Percentiles rank a stretch among this genome's conserved stretches.
These are phyloP conservation scores for Pseudomyrmex sp. DNA, from an alignment of 1,140 invertebrate species.

Conservation along the genomic window DNA sequence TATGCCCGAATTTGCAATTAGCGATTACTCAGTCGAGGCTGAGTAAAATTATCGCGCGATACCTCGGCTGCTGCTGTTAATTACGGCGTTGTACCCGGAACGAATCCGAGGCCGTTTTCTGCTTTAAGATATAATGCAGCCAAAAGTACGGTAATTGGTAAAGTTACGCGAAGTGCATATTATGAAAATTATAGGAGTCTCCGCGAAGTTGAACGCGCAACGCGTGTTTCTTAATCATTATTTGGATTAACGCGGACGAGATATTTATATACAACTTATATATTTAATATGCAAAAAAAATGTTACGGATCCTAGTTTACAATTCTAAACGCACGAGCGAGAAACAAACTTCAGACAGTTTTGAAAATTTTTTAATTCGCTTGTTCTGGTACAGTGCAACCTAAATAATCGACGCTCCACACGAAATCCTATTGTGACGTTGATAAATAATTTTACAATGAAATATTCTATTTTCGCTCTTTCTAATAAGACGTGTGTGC, in stretches of 20 bases:
- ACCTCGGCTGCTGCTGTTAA: conserved; percentile 37
- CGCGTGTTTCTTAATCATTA: conserved; percentile 26
- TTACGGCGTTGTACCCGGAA: conserved; percentile 33
- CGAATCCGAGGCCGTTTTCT: conserved; percentile 42
- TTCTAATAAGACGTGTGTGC: too few relatives aligned
- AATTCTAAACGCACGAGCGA: not conserved
- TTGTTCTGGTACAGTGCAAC: too few relatives aligned
- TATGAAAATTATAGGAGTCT: conserved; percentile 25
- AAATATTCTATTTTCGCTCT: not conserved
- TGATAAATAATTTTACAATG: not conserved
- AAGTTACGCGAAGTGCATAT: conserved; percentile 31
- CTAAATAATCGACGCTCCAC: not conserved
- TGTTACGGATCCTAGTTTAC: not conserved
- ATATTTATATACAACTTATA: not conserved
- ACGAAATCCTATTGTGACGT: not conserved
- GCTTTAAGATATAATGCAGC: conserved; percentile 26
- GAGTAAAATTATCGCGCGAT: conserved; percentile 35
- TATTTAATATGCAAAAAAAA: too few relatives aligned
- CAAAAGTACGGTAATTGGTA: conserved; percentile 43
- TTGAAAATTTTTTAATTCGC: not conserved
- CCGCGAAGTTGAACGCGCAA: not conserved
- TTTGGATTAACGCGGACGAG: not conserved
- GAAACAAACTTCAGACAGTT: not conserved
- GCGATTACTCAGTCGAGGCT: conserved; percentile 15
- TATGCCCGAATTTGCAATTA: conserved; percentile 57